Evolutionary conservation across 2,797 vertebrate species (phyloP).

Genomic region (Syndactyla subalaris): DNA sequence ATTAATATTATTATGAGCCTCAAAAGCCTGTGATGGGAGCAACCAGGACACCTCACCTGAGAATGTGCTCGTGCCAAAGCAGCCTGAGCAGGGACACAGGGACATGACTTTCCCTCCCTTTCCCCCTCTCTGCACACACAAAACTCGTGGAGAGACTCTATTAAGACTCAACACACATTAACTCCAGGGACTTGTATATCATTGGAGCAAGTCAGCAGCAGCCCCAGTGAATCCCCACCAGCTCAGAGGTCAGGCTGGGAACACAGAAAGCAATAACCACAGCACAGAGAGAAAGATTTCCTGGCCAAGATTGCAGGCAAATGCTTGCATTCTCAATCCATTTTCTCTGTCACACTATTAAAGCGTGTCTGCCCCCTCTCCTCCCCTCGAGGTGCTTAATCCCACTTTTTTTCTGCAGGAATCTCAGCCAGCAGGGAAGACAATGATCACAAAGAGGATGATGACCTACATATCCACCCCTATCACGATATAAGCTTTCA

Average conservation of each 20-base stretch:
- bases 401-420: not conserved
- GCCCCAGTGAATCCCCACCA: not conserved
- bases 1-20: not conserved
- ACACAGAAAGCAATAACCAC: not conserved
- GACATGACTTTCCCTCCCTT: not conserved
- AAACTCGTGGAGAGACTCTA: not conserved
- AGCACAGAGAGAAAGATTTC: not conserved
- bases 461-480: not conserved
- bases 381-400: not conserved
- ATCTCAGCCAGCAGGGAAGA: not conserved
- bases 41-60: fast-evolving
- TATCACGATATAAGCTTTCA: fast-evolving
- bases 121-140: fast-evolving
- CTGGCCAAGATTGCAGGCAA: not conserved
- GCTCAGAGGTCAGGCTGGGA: not conserved
- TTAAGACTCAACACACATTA: not conserved
- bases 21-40: fast-evolving
- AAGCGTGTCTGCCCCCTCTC: not conserved
- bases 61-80: fast-evolving
- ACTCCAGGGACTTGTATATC: not conserved
- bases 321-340: not conserved
- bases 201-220: not conserved
- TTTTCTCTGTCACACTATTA: not conserved
- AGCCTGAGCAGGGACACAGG: fast-evolving
- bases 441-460: not conserved